A percentile compares a stretch with the other conserved stretches of the same genome.
phyloP scores from a whole-genome alignment of 2,888 invertebrate genomes.

The Tanytarsus gracilentus region DNA sequence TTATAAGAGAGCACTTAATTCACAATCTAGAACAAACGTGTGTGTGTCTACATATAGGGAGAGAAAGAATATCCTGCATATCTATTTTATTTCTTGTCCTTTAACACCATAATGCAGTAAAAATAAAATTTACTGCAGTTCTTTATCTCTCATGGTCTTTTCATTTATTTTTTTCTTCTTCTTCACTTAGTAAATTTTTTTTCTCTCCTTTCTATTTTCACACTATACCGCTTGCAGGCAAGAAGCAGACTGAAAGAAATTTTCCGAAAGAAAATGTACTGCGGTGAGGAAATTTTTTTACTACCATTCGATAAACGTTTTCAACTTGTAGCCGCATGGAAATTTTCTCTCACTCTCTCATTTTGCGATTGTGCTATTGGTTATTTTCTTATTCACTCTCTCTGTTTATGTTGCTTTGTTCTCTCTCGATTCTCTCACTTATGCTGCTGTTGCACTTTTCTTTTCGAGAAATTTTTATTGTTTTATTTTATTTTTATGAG shows the following conservation, averaged over 20 bases:
- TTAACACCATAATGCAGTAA: constrained; percentile 19
- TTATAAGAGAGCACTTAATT: no score
- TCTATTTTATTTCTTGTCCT: not conserved
- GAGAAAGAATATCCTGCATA: no score
- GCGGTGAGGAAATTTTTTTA: not conserved
- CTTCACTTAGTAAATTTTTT: not conserved
- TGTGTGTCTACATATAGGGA: no score
- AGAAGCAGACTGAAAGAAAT: not conserved
- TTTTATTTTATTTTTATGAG: not conserved
- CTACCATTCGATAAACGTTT: not conserved
- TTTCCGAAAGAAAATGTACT: not conserved
- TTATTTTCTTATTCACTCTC: not conserved
- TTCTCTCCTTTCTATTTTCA: constrained; percentile 1
- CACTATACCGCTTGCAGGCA: constrained; percentile 3
- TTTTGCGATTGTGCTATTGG: not conserved
- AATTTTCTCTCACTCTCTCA: not conserved
- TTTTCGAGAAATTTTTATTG: not conserved
- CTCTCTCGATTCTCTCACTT: not conserved
- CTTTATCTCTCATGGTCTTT: constrained; percentile 20
- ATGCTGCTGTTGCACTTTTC: not conserved
- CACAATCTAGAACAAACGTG: no score
- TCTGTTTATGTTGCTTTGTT: not conserved
- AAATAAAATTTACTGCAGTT: constrained; percentile 23
- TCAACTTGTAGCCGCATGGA: not conserved
- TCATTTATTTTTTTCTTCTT: not conserved